Evolutionary conservation across 2,113 vertebrate genomes (phyloP).

Genomic region (Myodes glareolus): DNA sequence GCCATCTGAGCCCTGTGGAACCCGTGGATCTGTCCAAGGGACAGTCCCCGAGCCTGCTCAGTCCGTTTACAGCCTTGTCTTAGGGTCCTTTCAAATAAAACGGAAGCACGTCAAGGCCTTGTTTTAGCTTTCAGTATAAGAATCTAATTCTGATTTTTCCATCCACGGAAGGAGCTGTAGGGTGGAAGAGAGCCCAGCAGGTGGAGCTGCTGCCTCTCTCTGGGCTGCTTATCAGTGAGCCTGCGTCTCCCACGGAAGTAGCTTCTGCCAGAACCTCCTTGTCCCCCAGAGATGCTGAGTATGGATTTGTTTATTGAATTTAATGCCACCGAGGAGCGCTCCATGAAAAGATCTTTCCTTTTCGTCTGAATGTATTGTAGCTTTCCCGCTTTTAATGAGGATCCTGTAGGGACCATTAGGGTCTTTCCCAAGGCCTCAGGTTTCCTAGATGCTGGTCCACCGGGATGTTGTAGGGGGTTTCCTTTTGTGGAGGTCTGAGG

Average conservation of each 20-base stretch:
- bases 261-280: background rate
- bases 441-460: background rate
- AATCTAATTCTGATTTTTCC: background rate
- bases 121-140: background rate
- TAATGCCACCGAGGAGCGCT: background rate
- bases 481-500: background rate
- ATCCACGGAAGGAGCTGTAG: background rate
- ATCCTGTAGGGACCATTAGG: background rate
- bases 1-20: accelerated
- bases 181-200: slow-evolving; percentile 78
- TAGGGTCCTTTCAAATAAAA: background rate
- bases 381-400: background rate
- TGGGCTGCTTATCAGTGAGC: background rate
- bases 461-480: background rate
- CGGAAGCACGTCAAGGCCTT: background rate
- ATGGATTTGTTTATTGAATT: slow-evolving; percentile 18
- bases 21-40: background rate
- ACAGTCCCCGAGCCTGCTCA: background rate
- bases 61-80: background rate
- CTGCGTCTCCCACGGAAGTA: background rate
- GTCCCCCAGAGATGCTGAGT: background rate
- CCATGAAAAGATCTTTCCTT: background rate
- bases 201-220: slow-evolving; percentile 79
- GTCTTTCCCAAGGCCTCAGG: background rate
- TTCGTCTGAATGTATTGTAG: background rate